phyloP scores from a whole-genome alignment of 37 sponge, comb jelly and placozoan genomes.

The Eunapius fragilis region DNA sequence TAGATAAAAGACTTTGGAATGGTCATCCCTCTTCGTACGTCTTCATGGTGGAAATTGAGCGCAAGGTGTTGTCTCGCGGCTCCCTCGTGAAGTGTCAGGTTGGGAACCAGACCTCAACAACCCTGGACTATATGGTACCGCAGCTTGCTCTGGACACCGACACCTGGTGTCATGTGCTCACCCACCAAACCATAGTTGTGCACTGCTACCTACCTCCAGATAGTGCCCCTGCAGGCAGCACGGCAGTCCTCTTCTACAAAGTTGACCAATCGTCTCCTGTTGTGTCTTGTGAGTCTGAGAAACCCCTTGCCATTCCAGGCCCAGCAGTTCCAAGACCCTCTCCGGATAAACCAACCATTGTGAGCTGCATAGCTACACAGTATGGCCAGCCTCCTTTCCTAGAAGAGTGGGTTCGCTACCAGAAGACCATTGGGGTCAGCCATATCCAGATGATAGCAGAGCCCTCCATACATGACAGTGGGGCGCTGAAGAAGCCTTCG shows the following conservation, averaged over 20 bases:
- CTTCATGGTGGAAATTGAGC: constrained; percentile 6
- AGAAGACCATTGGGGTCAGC: constrained; percentile 5
- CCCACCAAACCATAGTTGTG: neutral
- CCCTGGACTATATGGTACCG: neutral
- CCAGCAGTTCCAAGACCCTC: neutral
- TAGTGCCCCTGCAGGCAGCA: neutral
- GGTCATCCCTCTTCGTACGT: neutral
- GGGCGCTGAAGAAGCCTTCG: neutral
- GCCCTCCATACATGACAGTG: neutral
- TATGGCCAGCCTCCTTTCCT: constrained; percentile 11
- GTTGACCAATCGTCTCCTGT: neutral
- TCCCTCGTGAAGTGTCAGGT: neutral
- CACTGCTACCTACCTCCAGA: constrained; percentile 4
- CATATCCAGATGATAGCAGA: constrained; percentile 21
- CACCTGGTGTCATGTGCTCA: neutral
- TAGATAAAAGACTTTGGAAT: constrained; percentile 1
- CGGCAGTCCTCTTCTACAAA: constrained; percentile 6
- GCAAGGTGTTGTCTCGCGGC: neutral
- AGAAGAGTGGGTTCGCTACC: neutral
- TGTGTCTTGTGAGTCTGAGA: constrained; percentile 1
- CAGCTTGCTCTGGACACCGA: neutral
- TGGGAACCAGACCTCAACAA: neutral
- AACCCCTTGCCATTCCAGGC: neutral
- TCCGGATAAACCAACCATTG: constrained; percentile 11
- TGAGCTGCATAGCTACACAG: neutral